Evolutionary conservation across 2,888 invertebrate genomes (phyloP).

Genomic region (Ellobium chinense): DNA sequence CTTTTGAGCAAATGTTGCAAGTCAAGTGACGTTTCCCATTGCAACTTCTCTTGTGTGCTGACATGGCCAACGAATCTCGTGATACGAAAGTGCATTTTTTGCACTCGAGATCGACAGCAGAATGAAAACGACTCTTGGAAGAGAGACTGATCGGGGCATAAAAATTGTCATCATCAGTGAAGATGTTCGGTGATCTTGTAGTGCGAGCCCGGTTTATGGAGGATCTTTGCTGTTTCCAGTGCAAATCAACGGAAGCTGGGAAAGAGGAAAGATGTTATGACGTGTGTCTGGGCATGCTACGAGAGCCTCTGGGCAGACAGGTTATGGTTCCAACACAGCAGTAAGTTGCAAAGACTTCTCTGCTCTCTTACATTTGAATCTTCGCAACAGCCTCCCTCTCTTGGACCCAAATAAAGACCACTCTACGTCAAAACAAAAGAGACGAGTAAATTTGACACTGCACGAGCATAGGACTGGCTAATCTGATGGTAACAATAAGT

Average conservation of each 20-base stretch:
- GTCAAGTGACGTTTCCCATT: constrained; percentile 43
- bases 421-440: too few species aligned
- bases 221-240: constrained; percentile 15
- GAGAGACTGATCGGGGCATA: background rate
- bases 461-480: too few species aligned
- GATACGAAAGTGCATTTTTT: constrained; percentile 36
- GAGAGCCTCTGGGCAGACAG: constrained; percentile 26
- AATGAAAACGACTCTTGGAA: background rate
- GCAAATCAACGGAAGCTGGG: constrained; percentile 23
- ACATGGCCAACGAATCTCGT: constrained; percentile 17
- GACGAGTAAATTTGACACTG: too few species aligned
- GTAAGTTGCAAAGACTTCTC: too few species aligned
- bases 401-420: too few species aligned
- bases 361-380: too few species aligned
- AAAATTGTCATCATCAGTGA: background rate
- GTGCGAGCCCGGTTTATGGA: background rate
- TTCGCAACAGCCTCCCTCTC: too few species aligned
- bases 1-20: constrained; percentile 34
- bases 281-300: constrained; percentile 9
- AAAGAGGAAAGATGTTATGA: constrained; percentile 31
- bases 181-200: constrained; percentile 2
- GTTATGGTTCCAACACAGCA: constrained; percentile 11
- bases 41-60: constrained; percentile 36
- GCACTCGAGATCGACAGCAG: constrained; percentile 8
- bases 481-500: too few species aligned